A percentile compares a stretch with the other conserved stretches of the same genome.
These are phyloP conservation scores for human DNA, from an alignment of 2,113 vertebrate species.

Conservation along the genomic window GRCh38 chr7:131348001-131348500, in stretches of 20 bases:
- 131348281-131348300: not conserved
- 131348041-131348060: conserved; percentile 9
- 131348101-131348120: not conserved
- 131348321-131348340: not conserved
- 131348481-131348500: not conserved
- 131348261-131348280: conserved; percentile 39
- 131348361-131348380: not conserved
- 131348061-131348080: conserved; percentile 25
- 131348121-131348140: conserved; percentile 21
- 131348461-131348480: not conserved
- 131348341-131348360: not conserved
- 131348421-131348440: not conserved
- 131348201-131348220: not conserved
- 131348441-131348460: not conserved
- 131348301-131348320: conserved; percentile 19
- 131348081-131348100: conserved; percentile 13
- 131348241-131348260: not conserved
- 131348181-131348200: not conserved
- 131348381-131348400: not conserved
- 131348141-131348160: not conserved
- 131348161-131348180: not conserved
- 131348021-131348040: not conserved
- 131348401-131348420: not conserved
- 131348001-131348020: not conserved
- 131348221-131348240: not conserved